Evolutionary conservation across 1,140 invertebrate species (phyloP), one percentile per base, ranked within the genome.

Genomic region (Scaptomyza graminum): DNA sequence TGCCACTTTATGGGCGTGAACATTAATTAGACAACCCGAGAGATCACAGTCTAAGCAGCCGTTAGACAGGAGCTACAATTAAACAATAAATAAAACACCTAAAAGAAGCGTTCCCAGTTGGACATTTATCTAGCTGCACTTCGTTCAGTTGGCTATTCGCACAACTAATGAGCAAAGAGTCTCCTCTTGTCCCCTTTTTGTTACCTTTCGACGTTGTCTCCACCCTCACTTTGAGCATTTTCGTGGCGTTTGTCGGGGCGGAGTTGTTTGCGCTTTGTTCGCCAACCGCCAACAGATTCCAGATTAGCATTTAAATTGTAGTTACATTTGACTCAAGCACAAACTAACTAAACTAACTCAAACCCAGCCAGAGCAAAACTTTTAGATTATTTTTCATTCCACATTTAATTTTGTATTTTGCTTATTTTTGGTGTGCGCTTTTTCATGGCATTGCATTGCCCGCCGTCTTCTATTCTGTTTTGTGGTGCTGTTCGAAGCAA

Each of bases 221-320:
- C 65, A 69, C 71, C 71, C 65, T 41, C 71, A 63, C 71, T 69
- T 6, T 56, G 39, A 68, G 51, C 51, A 44, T 43, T 47, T 61
- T 41, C 18, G 12, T 22, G 51, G 51, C 61, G 69, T 28, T n/a
- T 46, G 37, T 54, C 51, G 47, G 69, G 81, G 81, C 81, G 81
- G 74, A 59, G 74, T 69, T 85, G 74, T 85, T 85, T 80, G 81
- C 81, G 62, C 76, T 74, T 85, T 81, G 71, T 59, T 72, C 67
- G 50, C 54, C 54, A 68, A 67, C 71, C 65, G 49, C 66, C 39
- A 44, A 70, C 81, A 85, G 81, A 85, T 85, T 81, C 81, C 82
- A 85, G 81, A 85, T 85, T 85, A 85, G 81, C 81, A 85, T 85
- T 85, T 85, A 85, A 87, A 85, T 85, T 85, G 81, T 85, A 85